A percentile compares a stretch with the other conserved stretches of the same genome.
Evolutionary conservation across 2,113 vertebrate species (phyloP).

Genomic region (Rhinogobius similis): DNA sequence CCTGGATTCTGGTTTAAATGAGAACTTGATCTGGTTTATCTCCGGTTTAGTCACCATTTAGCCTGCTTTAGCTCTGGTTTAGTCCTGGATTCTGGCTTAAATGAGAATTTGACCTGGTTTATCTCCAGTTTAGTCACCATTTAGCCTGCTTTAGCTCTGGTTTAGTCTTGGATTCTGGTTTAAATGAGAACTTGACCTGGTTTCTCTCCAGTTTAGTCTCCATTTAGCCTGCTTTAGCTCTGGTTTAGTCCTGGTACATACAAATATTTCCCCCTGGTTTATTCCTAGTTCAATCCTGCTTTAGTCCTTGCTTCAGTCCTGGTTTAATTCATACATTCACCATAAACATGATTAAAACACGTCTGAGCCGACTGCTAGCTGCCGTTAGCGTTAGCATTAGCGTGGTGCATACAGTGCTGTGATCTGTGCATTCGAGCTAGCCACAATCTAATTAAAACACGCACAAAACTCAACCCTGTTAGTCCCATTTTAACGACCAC

Average conservation of each 20-base stretch:
- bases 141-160: not conserved
- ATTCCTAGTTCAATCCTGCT: not conserved
- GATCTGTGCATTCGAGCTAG: conserved; percentile 25
- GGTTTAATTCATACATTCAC: not conserved
- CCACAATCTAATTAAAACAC: conserved; percentile 46
- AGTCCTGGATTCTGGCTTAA: no score
- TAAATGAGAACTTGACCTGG: not conserved
- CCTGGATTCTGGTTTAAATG: no score
- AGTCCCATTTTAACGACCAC: conserved; percentile 40
- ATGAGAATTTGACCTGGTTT: no score
- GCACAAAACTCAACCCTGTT: conserved; percentile 30
- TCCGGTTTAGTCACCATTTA: no score
- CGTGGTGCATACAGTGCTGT: conserved; percentile 25
- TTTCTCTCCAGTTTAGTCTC: not conserved
- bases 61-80: no score
- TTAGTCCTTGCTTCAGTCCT: not conserved
- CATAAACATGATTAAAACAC: conserved; percentile 11
- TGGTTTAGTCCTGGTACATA: not conserved
- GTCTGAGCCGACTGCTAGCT: conserved; percentile 43
- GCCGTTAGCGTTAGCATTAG: conserved; percentile 47
- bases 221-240: not conserved
- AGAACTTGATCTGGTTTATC: no score
- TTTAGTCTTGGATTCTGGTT: not conserved
- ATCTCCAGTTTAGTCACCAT: no score
- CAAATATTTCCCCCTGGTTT: not conserved